These are phyloP conservation scores for Drosophila oshimai DNA, from an alignment of 1,140 invertebrate genomes.

Conservation along the genomic window DNA sequence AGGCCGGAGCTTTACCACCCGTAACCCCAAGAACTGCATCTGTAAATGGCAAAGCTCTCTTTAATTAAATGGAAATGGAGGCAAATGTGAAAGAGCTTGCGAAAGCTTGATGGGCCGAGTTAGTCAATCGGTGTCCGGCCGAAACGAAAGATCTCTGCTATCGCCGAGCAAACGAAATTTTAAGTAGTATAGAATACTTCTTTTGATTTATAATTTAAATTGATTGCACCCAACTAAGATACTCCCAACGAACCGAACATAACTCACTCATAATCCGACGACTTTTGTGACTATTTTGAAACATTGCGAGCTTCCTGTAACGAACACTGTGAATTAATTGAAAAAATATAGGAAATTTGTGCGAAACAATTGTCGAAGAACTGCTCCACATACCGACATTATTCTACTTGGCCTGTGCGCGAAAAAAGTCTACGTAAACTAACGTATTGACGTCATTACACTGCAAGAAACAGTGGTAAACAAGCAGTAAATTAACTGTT, in stretches of 20 bases:
- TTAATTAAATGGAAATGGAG: constrained; percentile 66
- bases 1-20: constrained; percentile 45
- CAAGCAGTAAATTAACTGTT: constrained; percentile 60
- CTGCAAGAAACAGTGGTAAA: constrained; percentile 49
- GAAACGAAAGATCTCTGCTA: constrained; percentile 82
- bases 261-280: constrained; percentile 20
- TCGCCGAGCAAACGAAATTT: constrained; percentile 66
- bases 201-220: constrained; percentile 40
- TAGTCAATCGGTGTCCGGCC: constrained; percentile 83
- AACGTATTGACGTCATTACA: constrained; percentile 70
- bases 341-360: constrained; percentile 19
- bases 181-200: constrained; percentile 46
- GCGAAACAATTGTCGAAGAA: constrained; percentile 35
- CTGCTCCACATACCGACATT: constrained; percentile 45
- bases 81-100: constrained; percentile 61
- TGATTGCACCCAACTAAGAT: constrained; percentile 32
- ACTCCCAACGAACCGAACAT: constrained; percentile 13
- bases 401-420: constrained; percentile 31
- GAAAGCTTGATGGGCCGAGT: constrained; percentile 52
- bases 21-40: constrained; percentile 45
- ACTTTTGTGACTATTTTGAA: background rate
- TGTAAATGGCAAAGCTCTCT: constrained; percentile 69
- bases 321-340: constrained; percentile 3
- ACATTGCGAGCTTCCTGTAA: constrained; percentile 14
- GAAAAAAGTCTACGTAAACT: constrained; percentile 32